Evolutionary conservation across 2,113 vertebrate species (phyloP).

Genomic region (Smithornis capensis): DNA sequence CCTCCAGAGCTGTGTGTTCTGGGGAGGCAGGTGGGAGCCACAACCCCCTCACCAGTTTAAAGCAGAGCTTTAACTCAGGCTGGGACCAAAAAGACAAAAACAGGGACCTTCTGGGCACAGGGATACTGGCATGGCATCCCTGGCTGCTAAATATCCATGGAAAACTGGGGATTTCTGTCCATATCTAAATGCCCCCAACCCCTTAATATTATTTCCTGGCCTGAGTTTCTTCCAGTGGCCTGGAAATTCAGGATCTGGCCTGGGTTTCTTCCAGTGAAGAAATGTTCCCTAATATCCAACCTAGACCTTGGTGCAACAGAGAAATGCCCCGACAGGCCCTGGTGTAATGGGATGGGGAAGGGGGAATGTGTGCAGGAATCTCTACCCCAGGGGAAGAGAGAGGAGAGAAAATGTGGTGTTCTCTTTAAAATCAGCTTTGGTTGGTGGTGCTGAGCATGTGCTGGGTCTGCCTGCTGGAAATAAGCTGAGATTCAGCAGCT

Average conservation of each 20-base stretch:
- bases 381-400: accelerated
- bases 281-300: accelerated
- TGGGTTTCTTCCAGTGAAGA: background rate
- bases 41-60: accelerated
- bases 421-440: background rate
- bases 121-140: background rate
- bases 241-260: no score
- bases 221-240: background rate
- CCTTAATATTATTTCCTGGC: accelerated
- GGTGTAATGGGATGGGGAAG: background rate
- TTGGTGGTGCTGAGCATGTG: accelerated
- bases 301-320: background rate
- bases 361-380: background rate
- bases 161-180: background rate
- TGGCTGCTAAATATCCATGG: background rate
- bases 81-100: accelerated
- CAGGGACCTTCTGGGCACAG: accelerated
- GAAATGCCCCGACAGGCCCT: background rate
- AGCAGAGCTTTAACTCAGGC: background rate
- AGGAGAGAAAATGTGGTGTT: accelerated
- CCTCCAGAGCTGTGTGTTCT: background rate
- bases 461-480: background rate
- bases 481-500: background rate
- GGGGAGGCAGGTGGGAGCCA: background rate
- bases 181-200: accelerated